These are phyloP conservation scores for Plestiodon gilberti DNA, from an alignment of 2,113 vertebrate genomes.

Conservation along the genomic window DNA sequence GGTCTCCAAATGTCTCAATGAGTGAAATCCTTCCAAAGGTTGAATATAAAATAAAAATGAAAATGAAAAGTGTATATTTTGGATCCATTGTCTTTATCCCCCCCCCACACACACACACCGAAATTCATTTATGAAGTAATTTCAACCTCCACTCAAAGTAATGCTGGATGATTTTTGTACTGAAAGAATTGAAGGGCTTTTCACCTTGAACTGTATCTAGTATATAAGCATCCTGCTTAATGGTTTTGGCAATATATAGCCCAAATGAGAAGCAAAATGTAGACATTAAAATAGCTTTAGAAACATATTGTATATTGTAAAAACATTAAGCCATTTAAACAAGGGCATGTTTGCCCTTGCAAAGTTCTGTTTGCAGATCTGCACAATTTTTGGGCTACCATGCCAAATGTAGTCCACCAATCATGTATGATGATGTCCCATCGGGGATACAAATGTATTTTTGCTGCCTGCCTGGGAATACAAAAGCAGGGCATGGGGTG, in stretches of 20 bases:
- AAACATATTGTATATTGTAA: not conserved
- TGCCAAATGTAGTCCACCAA: not conserved
- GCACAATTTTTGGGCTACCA: not conserved
- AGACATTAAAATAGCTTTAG: not conserved
- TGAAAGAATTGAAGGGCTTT: not conserved
- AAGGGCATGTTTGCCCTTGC: not conserved
- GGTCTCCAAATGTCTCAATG: not conserved
- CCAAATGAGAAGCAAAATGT: not conserved
- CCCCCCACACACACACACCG: not conserved
- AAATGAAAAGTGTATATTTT: not conserved
- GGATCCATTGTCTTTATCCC: conserved; percentile 6
- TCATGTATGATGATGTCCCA: not conserved
- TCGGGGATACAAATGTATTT: not conserved
- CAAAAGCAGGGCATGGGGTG: not conserved
- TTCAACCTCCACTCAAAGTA: not conserved
- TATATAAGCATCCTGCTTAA: not conserved
- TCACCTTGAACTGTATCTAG: not conserved
- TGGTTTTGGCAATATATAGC: not conserved
- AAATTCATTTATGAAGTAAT: not conserved
- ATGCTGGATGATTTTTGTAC: conserved; percentile 11
- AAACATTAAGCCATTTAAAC: not conserved
- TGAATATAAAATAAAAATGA: not conserved
- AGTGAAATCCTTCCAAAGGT: not conserved
- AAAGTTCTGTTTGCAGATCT: not conserved
- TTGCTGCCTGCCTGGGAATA: not conserved